phyloP scores from a whole-genome alignment of 53 echinoderm and acorn worm genomes.

The Echinarachnius parma region DNA sequence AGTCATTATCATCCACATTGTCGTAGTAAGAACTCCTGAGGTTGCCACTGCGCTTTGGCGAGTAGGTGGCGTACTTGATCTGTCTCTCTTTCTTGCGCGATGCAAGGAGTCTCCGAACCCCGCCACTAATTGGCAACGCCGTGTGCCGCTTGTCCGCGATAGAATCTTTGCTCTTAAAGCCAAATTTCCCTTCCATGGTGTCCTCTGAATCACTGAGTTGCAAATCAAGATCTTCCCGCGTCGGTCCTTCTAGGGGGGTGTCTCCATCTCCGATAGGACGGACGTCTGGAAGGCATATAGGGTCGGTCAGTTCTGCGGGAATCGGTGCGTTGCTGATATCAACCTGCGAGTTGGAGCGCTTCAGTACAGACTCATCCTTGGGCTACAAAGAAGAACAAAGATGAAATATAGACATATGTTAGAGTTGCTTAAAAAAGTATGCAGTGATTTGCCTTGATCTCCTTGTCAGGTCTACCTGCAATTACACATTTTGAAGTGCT shows the following conservation, averaged over 20 bases:
- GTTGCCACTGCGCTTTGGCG: slow-evolving; percentile 57
- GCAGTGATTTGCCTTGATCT: too few species aligned
- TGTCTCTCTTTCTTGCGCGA: slow-evolving; percentile 61
- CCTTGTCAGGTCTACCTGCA: too few species aligned
- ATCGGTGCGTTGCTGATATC: slow-evolving; percentile 13
- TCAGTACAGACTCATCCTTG: slow-evolving; percentile 47
- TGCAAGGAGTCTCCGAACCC: slow-evolving; percentile 64
- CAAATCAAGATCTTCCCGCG: neutral
- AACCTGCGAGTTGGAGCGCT: slow-evolving; percentile 62
- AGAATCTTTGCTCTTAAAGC: slow-evolving; percentile 16
- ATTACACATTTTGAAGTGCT: too few species aligned
- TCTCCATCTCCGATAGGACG: neutral
- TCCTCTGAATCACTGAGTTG: slow-evolving; percentile 8
- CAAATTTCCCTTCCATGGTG: slow-evolving; percentile 25
- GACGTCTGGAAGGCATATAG: slow-evolving; percentile 28
- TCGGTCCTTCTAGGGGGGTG: neutral
- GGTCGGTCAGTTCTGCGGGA: slow-evolving; percentile 1
- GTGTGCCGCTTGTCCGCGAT: slow-evolving; percentile 45
- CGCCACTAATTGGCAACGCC: slow-evolving; percentile 52
- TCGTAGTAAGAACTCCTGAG: slow-evolving; percentile 67
- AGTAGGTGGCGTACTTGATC: slow-evolving; percentile 90
- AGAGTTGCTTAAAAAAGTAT: neutral
- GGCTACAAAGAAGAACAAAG: slow-evolving; percentile 46
- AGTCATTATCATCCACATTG: slow-evolving; percentile 63
- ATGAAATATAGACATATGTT: neutral